Base-by-base conservation (phyloP, 2,113 vertebrate genomes). In the Coregonus clupeaformis region DNA sequence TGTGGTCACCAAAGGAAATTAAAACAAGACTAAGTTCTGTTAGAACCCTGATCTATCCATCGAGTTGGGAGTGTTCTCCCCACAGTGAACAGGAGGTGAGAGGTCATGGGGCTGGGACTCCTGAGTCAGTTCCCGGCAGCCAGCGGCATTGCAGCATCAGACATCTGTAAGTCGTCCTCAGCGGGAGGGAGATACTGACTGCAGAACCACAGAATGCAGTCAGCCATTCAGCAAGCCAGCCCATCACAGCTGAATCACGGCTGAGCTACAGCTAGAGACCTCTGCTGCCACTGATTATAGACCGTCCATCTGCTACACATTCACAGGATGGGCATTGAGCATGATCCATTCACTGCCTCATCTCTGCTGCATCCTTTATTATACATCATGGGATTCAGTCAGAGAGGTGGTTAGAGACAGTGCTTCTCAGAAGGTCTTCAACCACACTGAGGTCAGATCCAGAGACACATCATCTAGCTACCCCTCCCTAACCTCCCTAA, bases 221-320 rank as follows among this genome's bases (percentile, higher is more conserved):
- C 12, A 52, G 49, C 9, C 36, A 42, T 7, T 11, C 36, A 42
- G 36, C 2, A 6, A 36, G 36, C 0, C 36, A 36, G 36, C n/a
- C n/a, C n/a, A n/a, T n/a, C n/a, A n/a, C n/a, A n/a, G n/a, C n/a
- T n/a, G n/a, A n/a, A n/a, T n/a, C n/a, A n/a, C n/a, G n/a, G n/a
- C n/a, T n/a, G 45, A 55, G 69, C 67, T 52, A 18, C 45, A 27
- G 24, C 24, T 27, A 59, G 5, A 71, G 49, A 59, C 49, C 57
- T 80, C 66, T 74, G 20, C 57, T 72, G 76, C 52, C 72, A 76
- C 76, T 70, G 68, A 84, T 52, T 72, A 24, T 32, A 81, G 73
- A 75, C 70, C 12, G 57, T 63, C 66, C 81, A 84, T 82, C 85
- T 84, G 81, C 80, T 82, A 57, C 55, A 57, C 47, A 69, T 69